phyloP scores from a whole-genome alignment of 2,113 vertebrate species.

The Nycticorax nycticorax region DNA sequence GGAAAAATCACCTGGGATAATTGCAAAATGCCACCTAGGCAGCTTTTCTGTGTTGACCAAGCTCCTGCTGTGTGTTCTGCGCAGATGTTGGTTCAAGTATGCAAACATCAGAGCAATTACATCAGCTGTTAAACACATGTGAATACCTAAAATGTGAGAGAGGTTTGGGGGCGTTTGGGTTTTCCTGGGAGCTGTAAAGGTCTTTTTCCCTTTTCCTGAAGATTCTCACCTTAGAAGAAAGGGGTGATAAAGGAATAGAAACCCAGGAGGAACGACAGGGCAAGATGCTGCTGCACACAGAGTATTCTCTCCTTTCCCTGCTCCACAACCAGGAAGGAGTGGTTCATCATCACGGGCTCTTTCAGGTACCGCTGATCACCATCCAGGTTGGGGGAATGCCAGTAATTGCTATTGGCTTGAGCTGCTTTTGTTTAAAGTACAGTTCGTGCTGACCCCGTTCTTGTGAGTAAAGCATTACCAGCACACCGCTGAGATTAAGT shows the following conservation, averaged over 20 bases:
- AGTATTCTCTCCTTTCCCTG: conserved; percentile 94
- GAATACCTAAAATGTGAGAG: not conserved
- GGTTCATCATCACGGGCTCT: conserved; percentile 97
- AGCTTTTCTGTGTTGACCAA: not conserved
- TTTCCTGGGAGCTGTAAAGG: not conserved
- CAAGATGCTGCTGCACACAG: conserved; percentile 98
- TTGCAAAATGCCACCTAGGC: not conserved
- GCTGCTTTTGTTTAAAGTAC: not conserved
- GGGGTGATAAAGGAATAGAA: conserved; percentile 87
- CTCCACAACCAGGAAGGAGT: conserved; percentile 97
- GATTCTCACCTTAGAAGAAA: conserved; percentile 97
- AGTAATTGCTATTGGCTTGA: not conserved
- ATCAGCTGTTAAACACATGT: not conserved
- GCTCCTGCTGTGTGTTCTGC: not conserved
- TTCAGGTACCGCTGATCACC: conserved; percentile 82
- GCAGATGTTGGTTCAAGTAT: not conserved
- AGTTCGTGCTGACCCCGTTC: not conserved
- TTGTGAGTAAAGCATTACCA: not conserved
- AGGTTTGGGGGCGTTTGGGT: not conserved
- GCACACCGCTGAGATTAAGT: not conserved
- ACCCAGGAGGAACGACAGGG: conserved; percentile 97
- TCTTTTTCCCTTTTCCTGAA: conserved; percentile 61
- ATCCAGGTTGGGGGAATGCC: not conserved
- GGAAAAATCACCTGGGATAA: not conserved
- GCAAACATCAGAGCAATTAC: not conserved